These are phyloP conservation scores for Anoncus sp. DNA, from an alignment of 2,888 invertebrate genomes.

Conservation along the genomic window DNA sequence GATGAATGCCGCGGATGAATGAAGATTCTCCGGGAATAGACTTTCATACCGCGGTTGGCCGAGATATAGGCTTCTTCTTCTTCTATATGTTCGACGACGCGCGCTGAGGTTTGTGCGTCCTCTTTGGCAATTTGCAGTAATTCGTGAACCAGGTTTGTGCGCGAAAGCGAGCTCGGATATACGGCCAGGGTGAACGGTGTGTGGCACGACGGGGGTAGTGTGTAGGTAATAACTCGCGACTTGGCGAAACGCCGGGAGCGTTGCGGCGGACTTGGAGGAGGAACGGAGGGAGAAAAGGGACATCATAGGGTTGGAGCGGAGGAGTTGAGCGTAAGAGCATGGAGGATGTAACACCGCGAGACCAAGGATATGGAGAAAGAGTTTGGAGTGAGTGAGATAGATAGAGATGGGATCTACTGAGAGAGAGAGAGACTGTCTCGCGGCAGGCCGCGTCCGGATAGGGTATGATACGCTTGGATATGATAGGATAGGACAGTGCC, in stretches of 20 bases:
- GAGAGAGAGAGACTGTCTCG: slow-evolving; percentile 44
- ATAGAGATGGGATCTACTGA: slow-evolving; percentile 29
- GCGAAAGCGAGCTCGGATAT: neutral
- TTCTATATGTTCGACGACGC: slow-evolving; percentile 12
- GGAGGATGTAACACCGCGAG: slow-evolving; percentile 47
- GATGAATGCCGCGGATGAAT: slow-evolving; percentile 33
- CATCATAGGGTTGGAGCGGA: neutral
- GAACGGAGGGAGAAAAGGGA: too few relatives aligned
- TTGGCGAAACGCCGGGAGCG: slow-evolving; percentile 69
- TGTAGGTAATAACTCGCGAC: slow-evolving; percentile 66
- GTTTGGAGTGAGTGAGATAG: slow-evolving; percentile 3
- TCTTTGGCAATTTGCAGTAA: slow-evolving; percentile 68
- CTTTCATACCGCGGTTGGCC: slow-evolving; percentile 12
- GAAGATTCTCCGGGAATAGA: slow-evolving; percentile 40
- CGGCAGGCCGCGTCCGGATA: slow-evolving; percentile 46
- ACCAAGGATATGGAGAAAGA: slow-evolving; percentile 19
- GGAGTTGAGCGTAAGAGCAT: slow-evolving; percentile 24
- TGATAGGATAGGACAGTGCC: slow-evolving; percentile 74
- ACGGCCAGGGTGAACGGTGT: neutral
- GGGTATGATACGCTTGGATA: slow-evolving; percentile 69
- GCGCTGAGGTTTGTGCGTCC: slow-evolving; percentile 39
- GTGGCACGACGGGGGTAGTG: neutral
- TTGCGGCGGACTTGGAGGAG: slow-evolving; percentile 38
- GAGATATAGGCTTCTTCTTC: neutral
- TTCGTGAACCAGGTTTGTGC: slow-evolving; percentile 52